Evolutionary conservation across 2,888 invertebrate genomes (phyloP).

Genomic region (Patella pellucida): DNA sequence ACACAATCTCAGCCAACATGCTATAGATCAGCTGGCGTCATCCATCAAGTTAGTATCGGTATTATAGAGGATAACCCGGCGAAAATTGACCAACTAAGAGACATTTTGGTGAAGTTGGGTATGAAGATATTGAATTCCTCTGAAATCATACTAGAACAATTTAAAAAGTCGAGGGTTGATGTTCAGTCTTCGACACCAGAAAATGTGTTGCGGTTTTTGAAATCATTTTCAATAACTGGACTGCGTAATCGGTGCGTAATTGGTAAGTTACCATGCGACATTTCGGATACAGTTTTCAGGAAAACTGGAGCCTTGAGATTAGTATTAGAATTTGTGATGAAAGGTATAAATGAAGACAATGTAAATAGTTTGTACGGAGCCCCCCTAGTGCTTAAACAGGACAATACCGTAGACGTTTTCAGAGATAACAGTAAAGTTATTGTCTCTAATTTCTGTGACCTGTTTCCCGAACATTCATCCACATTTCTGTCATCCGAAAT

Average conservation of each 20-base stretch:
- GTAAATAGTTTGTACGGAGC: conserved; percentile 11
- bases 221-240: conserved; percentile 12
- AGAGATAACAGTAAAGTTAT: conserved; percentile 5
- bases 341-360: not conserved
- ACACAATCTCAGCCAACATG: not conserved
- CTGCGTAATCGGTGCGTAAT: conserved; percentile 14
- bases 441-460: conserved; percentile 14
- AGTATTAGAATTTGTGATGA: conserved; percentile 8
- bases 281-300: conserved; percentile 13
- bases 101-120: conserved; percentile 22
- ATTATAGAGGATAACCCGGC: too few relatives aligned
- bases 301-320: not conserved
- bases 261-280: not conserved
- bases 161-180: conserved; percentile 9
- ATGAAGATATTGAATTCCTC: conserved; percentile 30
- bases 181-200: conserved; percentile 26
- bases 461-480: too few relatives aligned
- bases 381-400: conserved; percentile 15
- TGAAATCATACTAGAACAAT: conserved; percentile 17
- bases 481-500: too few relatives aligned
- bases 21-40: not conserved
- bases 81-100: not conserved
- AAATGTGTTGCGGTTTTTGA: conserved; percentile 26
- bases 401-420: conserved; percentile 3
- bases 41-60: not conserved